These are phyloP conservation scores for Melanocharis versteri DNA, from an alignment of 2,113 vertebrate species.

Conservation along the genomic window DNA sequence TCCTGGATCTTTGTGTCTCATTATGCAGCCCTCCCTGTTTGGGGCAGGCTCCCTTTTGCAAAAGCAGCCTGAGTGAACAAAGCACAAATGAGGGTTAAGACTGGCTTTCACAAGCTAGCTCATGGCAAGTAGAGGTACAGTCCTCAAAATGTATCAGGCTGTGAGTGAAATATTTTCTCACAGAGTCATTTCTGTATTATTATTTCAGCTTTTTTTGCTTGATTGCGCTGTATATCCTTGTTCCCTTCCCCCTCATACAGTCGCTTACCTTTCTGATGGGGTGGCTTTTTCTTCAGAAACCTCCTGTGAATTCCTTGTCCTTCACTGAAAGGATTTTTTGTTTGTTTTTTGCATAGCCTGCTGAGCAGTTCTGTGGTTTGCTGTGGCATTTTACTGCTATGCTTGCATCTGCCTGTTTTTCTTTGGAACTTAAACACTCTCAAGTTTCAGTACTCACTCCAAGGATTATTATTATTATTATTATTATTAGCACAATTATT, in stretches of 20 bases:
- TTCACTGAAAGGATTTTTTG: neutral
- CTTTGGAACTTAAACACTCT: neutral
- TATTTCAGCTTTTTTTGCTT: neutral
- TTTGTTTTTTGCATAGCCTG: neutral
- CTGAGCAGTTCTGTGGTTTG: neutral
- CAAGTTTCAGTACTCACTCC: neutral
- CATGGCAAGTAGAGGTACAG: neutral
- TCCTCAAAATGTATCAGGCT: neutral
- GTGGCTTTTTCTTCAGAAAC: neutral
- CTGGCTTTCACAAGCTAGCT: neutral
- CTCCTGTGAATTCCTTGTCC: neutral
- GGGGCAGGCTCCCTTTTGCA: neutral
- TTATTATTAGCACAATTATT: neutral
- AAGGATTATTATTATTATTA: neutral
- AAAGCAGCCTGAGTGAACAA: neutral
- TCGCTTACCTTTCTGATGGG: neutral
- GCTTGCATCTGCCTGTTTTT: neutral
- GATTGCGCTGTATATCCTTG: neutral
- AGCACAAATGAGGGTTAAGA: neutral
- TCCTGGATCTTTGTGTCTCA: neutral
- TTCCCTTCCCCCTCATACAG: neutral
- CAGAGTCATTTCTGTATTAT: neutral
- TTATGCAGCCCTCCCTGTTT: neutral
- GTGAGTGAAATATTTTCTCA: neutral
- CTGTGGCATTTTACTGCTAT: neutral